Conservation (phyloP, 2,113 vertebrate genomes). For the Aramus guarauna region DNA sequence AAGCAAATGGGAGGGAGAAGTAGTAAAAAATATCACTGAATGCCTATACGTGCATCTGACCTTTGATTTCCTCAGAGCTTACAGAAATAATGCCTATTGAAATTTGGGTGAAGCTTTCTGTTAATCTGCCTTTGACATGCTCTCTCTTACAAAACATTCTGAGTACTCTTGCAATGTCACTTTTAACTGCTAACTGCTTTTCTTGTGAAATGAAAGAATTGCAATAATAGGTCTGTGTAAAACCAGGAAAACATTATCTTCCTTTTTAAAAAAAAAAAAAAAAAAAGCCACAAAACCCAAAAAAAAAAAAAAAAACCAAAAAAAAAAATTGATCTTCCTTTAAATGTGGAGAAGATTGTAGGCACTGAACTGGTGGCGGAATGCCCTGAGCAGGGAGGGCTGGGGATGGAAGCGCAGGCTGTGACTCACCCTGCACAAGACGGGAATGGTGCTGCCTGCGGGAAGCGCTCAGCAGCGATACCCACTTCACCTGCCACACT, state of each 20-base stretch:
- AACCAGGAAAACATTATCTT: not conserved
- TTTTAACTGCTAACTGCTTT: not conserved
- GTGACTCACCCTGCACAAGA: not conserved
- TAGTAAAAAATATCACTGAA: not conserved
- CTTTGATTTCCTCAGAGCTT: not conserved
- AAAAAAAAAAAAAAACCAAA: not conserved
- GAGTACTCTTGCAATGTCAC: not conserved
- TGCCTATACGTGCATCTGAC: not conserved
- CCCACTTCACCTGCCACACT: not conserved
- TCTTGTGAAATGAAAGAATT: not conserved
- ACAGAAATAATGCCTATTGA: not conserved
- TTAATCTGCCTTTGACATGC: not conserved
- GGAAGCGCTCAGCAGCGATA: not conserved
- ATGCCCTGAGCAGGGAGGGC: not conserved
- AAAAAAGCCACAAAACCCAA: no score
- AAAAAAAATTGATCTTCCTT: not conserved
- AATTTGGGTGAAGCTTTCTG: not conserved
- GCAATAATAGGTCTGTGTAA: not conserved
- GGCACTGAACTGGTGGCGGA: accelerated
- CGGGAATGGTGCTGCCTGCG: not conserved
- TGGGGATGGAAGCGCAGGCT: accelerated
- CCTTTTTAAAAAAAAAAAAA: not conserved
- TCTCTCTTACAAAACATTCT: not conserved
- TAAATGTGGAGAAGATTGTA: not conserved
- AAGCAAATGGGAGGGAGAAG: not conserved